A percentile compares a stretch with the other conserved stretches of the same genome.
These are phyloP conservation scores for Myotis yumanensis DNA, from an alignment of 2,113 vertebrate species.

Conservation along the genomic window DNA sequence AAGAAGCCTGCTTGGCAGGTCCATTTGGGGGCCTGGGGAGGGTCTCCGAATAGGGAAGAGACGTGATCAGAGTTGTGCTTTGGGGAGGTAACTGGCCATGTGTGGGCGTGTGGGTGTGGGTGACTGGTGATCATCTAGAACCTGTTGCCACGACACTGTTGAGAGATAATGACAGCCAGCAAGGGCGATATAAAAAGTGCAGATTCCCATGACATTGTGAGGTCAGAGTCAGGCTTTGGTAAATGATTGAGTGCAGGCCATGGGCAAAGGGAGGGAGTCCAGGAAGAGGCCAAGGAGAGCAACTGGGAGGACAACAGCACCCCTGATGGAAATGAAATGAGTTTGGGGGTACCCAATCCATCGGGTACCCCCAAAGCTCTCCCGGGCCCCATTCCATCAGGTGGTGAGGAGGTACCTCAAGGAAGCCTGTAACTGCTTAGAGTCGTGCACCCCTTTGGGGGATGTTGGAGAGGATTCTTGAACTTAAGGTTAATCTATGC, in stretches of 20 bases:
- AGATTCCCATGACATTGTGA: not conserved
- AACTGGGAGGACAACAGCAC: not conserved
- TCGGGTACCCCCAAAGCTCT: not conserved
- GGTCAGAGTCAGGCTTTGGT: not conserved
- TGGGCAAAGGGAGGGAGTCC: not conserved
- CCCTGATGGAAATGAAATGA: not conserved
- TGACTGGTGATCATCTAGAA: not conserved
- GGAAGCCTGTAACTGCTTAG: not conserved
- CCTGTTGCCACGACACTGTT: not conserved
- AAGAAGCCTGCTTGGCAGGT: not conserved
- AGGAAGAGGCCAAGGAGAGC: not conserved
- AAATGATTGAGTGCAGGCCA: not conserved
- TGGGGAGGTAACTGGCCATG: not conserved
- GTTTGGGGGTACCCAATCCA: not conserved
- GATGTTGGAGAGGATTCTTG: conserved; percentile 47
- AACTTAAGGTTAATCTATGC: conserved; percentile 72
- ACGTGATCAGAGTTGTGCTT: not conserved
- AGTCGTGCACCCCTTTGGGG: not conserved
- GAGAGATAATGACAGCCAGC: not conserved
- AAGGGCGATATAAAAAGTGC: not conserved
- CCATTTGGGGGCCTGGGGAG: not conserved
- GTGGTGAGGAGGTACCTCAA: not conserved
- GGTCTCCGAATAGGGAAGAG: not conserved
- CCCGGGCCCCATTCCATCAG: not conserved
- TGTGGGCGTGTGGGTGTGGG: not conserved